Percentiles rank a stretch among this genome's conserved stretches.
Evolutionary conservation across 2,797 vertebrate species (phyloP).

Genomic region (Siniperca scherzeri): DNA sequence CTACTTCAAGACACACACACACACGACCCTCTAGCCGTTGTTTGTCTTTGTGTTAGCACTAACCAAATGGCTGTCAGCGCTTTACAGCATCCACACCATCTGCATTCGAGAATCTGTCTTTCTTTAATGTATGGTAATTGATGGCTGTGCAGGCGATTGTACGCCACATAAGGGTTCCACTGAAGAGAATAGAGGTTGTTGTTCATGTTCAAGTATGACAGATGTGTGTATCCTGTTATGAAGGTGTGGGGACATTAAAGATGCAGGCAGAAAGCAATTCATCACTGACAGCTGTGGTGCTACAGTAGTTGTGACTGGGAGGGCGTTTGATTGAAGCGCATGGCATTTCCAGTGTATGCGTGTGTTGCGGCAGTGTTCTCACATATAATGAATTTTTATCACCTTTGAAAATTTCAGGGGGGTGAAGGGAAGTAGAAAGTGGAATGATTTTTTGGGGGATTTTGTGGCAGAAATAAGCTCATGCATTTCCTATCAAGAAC

Average conservation of each 20-base stretch:
- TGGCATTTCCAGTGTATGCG: conserved; percentile 39
- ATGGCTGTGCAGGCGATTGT: conserved; percentile 35
- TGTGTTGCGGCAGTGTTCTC: conserved; percentile 36
- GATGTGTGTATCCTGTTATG: conserved; percentile 54
- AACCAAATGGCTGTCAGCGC: conserved; percentile 43
- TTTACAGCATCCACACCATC: conserved; percentile 47
- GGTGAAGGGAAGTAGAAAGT: not conserved
- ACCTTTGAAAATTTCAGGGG: not conserved
- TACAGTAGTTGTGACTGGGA: conserved; percentile 23
- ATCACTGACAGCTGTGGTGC: conserved; percentile 55
- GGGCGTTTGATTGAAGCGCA: conserved; percentile 50
- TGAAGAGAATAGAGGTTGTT: conserved; percentile 12
- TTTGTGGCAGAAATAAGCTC: conserved; percentile 25
- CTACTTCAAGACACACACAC: conserved; percentile 9
- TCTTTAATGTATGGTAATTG: conserved; percentile 40
- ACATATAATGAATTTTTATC: conserved; percentile 58
- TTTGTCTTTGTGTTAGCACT: conserved; percentile 27
- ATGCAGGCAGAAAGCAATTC: conserved; percentile 43
- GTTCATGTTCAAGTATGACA: conserved; percentile 51
- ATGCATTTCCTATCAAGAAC: conserved; percentile 30
- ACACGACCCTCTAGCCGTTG: not conserved
- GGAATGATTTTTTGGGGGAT: conserved; percentile 9
- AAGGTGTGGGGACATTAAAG: conserved; percentile 43
- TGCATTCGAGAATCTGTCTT: conserved; percentile 10
- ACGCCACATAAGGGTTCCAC: conserved; percentile 35